These are phyloP conservation scores for Caradrina kadenii DNA, from an alignment of 2,888 invertebrate species.

Conservation along the genomic window DNA sequence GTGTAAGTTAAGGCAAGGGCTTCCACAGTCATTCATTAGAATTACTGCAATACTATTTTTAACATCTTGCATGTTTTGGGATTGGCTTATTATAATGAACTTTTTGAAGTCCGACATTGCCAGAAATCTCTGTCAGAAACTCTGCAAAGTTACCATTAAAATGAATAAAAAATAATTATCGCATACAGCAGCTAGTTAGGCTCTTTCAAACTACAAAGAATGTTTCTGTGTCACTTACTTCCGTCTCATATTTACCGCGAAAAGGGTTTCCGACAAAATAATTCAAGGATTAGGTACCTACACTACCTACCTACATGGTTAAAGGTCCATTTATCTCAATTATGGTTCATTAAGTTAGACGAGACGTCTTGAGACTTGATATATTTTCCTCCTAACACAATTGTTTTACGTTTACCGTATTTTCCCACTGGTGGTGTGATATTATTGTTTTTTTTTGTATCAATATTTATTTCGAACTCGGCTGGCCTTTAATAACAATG, in stretches of 20 bases:
- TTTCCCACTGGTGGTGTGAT: not conserved
- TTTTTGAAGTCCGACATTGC: too few species aligned
- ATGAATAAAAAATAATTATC: too few species aligned
- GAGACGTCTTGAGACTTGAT: constrained; percentile 39
- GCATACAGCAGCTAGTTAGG: too few species aligned
- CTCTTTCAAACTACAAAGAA: not conserved
- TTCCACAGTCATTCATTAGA: too few species aligned
- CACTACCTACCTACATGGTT: constrained; percentile 37
- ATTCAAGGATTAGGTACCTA: constrained; percentile 20
- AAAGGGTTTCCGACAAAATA: constrained; percentile 26
- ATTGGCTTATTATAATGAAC: too few species aligned
- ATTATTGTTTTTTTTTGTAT: not conserved
- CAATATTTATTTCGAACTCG: too few species aligned
- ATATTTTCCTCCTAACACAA: constrained; percentile 33
- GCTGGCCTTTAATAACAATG: too few species aligned
- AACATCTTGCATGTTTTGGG: too few species aligned
- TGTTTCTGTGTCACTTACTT: not conserved
- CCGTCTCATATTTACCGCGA: not conserved
- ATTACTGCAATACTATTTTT: too few species aligned
- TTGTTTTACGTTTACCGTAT: constrained; percentile 12
- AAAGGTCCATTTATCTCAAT: constrained; percentile 48
- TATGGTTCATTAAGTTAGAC: constrained; percentile 49
- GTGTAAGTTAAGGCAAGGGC: too few species aligned
- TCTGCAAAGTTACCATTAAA: too few species aligned
- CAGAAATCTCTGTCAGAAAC: too few species aligned